Evolutionary conservation across 2,797 vertebrate species (phyloP).

Genomic region (Silurus aristotelis): DNA sequence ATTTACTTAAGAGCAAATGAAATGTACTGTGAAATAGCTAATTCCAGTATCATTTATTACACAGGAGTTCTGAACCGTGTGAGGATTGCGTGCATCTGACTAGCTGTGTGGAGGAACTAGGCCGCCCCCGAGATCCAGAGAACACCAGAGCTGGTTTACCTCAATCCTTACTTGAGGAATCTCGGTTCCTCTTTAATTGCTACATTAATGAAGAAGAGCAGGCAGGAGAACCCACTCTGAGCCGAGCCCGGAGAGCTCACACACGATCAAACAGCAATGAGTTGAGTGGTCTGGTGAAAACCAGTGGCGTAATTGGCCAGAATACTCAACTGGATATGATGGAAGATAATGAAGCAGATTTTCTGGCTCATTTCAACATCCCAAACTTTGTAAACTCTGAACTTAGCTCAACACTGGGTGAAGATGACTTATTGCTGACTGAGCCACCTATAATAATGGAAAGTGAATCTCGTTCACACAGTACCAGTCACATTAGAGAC

Average conservation of each 20-base stretch:
- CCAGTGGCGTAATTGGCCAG: slow-evolving; percentile 26
- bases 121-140: slow-evolving; percentile 57
- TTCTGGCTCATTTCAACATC: slow-evolving; percentile 79
- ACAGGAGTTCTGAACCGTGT: slow-evolving; percentile 74
- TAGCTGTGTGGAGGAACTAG: slow-evolving; percentile 77
- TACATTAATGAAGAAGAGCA: slow-evolving; percentile 79
- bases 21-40: background rate
- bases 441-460: slow-evolving; percentile 78
- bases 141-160: slow-evolving; percentile 65
- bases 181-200: slow-evolving; percentile 81
- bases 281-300: slow-evolving; percentile 40
- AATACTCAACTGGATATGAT: slow-evolving; percentile 34
- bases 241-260: slow-evolving; percentile 30
- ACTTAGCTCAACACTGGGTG: slow-evolving; percentile 76
- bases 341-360: slow-evolving; percentile 68
- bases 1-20: background rate
- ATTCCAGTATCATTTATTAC: slow-evolving; percentile 11
- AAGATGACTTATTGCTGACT: slow-evolving; percentile 80
- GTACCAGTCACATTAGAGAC: slow-evolving; percentile 59
- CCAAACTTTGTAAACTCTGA: slow-evolving; percentile 84
- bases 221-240: slow-evolving; percentile 60
- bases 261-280: slow-evolving; percentile 21
- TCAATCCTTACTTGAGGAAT: slow-evolving; percentile 71
- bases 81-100: slow-evolving; percentile 77
- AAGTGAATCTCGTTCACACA: slow-evolving; percentile 61